These are phyloP conservation scores for Tetropium fuscum DNA, from an alignment of 2,888 invertebrate genomes.

Conservation along the genomic window DNA sequence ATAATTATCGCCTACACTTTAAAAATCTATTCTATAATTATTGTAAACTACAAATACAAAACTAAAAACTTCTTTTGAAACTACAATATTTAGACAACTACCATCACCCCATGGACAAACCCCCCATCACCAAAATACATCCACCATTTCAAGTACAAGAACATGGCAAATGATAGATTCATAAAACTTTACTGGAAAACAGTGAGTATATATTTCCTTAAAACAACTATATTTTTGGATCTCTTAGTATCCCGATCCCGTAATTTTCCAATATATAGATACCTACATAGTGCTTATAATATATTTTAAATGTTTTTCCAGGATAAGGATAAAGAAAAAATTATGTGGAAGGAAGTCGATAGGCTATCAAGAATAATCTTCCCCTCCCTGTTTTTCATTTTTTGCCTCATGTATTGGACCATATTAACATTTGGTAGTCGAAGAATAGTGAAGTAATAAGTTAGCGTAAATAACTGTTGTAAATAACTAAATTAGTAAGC, in stretches of 20 bases:
- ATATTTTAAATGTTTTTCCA: slow-evolving; percentile 51
- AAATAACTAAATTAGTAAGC: too few relatives aligned
- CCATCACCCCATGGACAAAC: slow-evolving; percentile 55
- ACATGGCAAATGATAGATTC: slow-evolving; percentile 35
- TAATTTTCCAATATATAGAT: background rate
- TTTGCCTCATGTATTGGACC: slow-evolving; percentile 84
- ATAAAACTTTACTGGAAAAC: slow-evolving; percentile 56
- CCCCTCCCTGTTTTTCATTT: slow-evolving; percentile 82
- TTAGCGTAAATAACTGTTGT: too few relatives aligned
- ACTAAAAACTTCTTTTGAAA: too few relatives aligned
- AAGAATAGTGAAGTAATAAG: too few relatives aligned
- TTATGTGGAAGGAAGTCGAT: slow-evolving; percentile 85
- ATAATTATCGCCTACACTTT: too few relatives aligned
- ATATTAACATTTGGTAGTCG: slow-evolving; percentile 71
- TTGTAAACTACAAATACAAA: too few relatives aligned
- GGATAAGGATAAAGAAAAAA: slow-evolving; percentile 77
- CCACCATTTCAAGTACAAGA: slow-evolving; percentile 36
- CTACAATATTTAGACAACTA: slow-evolving; percentile 55
- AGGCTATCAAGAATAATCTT: slow-evolving; percentile 81
- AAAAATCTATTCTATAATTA: too few relatives aligned
- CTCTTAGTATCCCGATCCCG: background rate
- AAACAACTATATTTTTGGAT: background rate
- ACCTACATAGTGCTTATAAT: slow-evolving; percentile 10
- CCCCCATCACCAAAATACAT: slow-evolving; percentile 35
- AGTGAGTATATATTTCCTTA: slow-evolving; percentile 47